phyloP scores from a whole-genome alignment of 1,140 invertebrate species.

The Drosophila lacteicornis region DNA sequence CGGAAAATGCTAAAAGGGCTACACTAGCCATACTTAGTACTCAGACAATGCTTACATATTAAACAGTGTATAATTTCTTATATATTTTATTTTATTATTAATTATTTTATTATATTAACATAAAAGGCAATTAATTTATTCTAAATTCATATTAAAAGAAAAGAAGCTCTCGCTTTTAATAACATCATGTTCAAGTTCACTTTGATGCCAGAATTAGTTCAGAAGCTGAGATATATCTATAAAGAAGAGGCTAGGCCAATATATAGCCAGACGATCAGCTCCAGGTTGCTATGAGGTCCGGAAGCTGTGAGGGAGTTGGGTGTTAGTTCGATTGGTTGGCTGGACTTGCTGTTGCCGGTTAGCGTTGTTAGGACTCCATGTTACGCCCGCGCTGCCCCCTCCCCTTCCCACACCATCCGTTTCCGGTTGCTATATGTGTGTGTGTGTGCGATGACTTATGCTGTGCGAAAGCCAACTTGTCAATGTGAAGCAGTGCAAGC shows the following conservation, averaged over 20 bases:
- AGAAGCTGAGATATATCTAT: too few relatives aligned
- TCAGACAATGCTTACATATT: too few relatives aligned
- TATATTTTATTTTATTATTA: not conserved
- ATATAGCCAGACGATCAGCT: slow-evolving; percentile 25
- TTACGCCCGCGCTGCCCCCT: not conserved
- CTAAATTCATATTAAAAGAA: too few relatives aligned
- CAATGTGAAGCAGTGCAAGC: slow-evolving; percentile 59
- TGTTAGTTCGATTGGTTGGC: slow-evolving; percentile 40
- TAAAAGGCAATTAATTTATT: too few relatives aligned
- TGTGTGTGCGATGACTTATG: slow-evolving; percentile 32
- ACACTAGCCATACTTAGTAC: too few relatives aligned
- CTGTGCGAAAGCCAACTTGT: slow-evolving; percentile 77
- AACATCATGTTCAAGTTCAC: not conserved
- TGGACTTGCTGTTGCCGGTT: slow-evolving; percentile 47
- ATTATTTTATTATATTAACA: too few relatives aligned
- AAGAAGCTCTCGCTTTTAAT: too few relatives aligned
- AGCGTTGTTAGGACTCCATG: slow-evolving; percentile 41
- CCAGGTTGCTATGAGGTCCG: slow-evolving; percentile 12
- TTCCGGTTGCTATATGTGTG: slow-evolving; percentile 6
- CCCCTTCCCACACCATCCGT: slow-evolving; percentile 1
- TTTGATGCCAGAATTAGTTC: not conserved
- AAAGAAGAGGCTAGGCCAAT: too few relatives aligned
- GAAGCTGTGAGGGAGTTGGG: slow-evolving; percentile 21
- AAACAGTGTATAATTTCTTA: not conserved
- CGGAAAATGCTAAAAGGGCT: too few relatives aligned